Evolutionary conservation across 2,797 vertebrate species (phyloP), one percentile per base, ranked within the genome.

Genomic region (Scolopax bukidnonensis): DNA sequence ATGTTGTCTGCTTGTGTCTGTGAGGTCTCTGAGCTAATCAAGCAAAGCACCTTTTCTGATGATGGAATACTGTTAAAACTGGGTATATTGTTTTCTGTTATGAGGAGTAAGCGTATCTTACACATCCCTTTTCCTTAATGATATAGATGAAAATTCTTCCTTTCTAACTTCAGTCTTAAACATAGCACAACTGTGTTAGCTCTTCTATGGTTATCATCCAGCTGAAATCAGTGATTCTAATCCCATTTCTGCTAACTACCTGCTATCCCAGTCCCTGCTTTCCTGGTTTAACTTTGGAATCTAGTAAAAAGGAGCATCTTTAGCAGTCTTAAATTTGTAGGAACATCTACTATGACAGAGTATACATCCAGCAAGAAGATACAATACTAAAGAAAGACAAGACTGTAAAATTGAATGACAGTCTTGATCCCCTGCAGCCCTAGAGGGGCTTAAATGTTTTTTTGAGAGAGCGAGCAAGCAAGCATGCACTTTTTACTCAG

Each of bases 51-150:
- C n/a, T 57, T 28, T n/a, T 50, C 38, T 43, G 33, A 84, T 36
- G 53, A 54, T 50, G 48, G 23, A 71, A 7, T 53, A 7, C 10
- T 78, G 45, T 59, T 78, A 61, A 77, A 89, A 60, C 14, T 2
- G 6, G 48, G 43, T 28, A 23, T 38, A 8, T 43, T 65, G 21
- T 56, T 28, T 56, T 51, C n/a, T 65, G 2, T 74, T 79, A 9
- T 1, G 2, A 78, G 12, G 12, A 74, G 8, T 59, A 59, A 86
- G 21, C 1, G 0, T 45, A 3, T 13, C 4, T 20, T 56, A 8
- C 5, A 12, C 0, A 1, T 59, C 17, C 8, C 10, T 45, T 51
- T 80, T 74, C 43, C 24, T 5, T 68, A 32, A 28, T 12, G 30
- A 11, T 16, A 9, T 4, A 63, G 18, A 27, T 67, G n/a, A 77